These are phyloP conservation scores for Lypha dubia DNA, from an alignment of 2,888 invertebrate genomes.

Conservation along the genomic window DNA sequence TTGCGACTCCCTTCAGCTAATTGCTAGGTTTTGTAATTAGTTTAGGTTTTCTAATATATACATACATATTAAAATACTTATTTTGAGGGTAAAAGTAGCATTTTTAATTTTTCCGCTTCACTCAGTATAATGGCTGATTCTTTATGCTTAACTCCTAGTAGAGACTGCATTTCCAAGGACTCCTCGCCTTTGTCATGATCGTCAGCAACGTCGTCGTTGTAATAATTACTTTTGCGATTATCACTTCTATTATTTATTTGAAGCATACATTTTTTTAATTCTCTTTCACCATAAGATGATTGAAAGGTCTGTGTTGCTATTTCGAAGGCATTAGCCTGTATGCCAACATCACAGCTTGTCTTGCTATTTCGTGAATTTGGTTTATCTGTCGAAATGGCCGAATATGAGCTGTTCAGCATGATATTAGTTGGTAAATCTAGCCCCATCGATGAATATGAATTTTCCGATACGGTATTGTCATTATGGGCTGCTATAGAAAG, in stretches of 20 bases:
- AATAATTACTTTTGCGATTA: constrained; percentile 74
- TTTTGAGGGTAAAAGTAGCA: constrained; percentile 83
- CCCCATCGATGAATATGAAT: constrained; percentile 83
- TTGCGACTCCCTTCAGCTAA: too few relatives aligned
- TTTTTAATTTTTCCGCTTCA: constrained; percentile 83
- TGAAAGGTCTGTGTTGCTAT: constrained; percentile 83
- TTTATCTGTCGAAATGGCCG: constrained; percentile 84
- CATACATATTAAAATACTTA: constrained; percentile 62
- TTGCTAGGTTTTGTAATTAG: neutral
- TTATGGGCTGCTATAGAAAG: constrained; percentile 67
- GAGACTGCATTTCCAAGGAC: constrained; percentile 80
- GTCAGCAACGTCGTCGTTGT: constrained; percentile 71
- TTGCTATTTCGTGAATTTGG: constrained; percentile 84
- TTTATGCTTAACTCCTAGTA: constrained; percentile 75
- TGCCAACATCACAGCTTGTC: constrained; percentile 85
- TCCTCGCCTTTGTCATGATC: constrained; percentile 74
- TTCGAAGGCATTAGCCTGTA: constrained; percentile 85
- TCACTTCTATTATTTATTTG: constrained; percentile 77
- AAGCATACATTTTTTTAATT: constrained; percentile 78
- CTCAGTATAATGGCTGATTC: constrained; percentile 80
- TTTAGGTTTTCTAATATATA: neutral
- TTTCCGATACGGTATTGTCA: constrained; percentile 76
- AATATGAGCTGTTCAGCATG: constrained; percentile 83
- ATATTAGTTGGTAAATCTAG: constrained; percentile 81
- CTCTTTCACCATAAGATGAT: constrained; percentile 78